These are phyloP conservation scores for Lydus trimaculatus DNA, from an alignment of 2,888 invertebrate species.

Conservation along the genomic window DNA sequence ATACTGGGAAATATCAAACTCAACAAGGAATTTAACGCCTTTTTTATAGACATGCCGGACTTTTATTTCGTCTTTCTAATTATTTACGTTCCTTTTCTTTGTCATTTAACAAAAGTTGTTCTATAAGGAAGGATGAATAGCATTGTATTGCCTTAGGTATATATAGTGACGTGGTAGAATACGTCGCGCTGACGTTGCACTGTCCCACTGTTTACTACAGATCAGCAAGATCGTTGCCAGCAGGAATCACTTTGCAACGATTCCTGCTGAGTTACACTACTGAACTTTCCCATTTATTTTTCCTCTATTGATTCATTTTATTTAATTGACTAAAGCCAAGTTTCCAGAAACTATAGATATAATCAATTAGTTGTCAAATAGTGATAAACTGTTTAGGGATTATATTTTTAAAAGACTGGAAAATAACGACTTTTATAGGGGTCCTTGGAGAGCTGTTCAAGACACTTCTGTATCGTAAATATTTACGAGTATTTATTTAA, in stretches of 20 bases:
- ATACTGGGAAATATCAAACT: conserved; percentile 12
- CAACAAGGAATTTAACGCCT: conserved; percentile 6
- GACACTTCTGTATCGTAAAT: conserved; percentile 22
- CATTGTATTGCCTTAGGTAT: conserved; percentile 14
- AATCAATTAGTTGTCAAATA: neutral
- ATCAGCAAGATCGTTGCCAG: conserved; percentile 33
- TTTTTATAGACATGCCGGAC: neutral
- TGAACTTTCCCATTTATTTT: neutral
- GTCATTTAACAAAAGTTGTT: conserved; percentile 5
- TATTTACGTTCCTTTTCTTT: neutral
- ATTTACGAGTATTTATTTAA: conserved; percentile 26
- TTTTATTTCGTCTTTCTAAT: neutral
- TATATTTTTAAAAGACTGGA: no score
- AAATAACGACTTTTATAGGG: conserved; percentile 16
- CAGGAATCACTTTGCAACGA: conserved; percentile 33
- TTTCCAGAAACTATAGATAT: neutral
- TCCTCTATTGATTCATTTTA: neutral
- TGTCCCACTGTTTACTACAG: conserved; percentile 33
- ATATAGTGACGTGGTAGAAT: conserved; percentile 31
- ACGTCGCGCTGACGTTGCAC: conserved; percentile 34
- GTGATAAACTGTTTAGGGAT: conserved; percentile 2
- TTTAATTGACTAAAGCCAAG: neutral
- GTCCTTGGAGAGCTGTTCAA: neutral
- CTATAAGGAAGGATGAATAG: conserved; percentile 4
- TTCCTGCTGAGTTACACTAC: conserved; percentile 15